A percentile compares a stretch with the other conserved stretches of the same genome.
phyloP scores from a whole-genome alignment of 2,888 invertebrate species.

The Selenia dentaria region DNA sequence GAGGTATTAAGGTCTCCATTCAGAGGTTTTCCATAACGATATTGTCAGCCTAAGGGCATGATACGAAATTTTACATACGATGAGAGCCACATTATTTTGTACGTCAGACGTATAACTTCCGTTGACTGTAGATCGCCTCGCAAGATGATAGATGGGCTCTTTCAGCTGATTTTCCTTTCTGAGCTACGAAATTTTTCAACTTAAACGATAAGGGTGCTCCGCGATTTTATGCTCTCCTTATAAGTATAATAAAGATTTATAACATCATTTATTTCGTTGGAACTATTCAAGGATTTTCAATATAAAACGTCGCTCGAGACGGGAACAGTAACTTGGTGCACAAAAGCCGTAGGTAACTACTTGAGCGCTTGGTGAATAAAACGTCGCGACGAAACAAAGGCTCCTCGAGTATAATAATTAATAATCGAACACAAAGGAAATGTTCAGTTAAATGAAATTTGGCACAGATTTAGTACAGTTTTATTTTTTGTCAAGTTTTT shows the following conservation, averaged over 20 bases:
- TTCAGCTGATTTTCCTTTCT: slow-evolving; percentile 66
- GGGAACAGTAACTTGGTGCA: slow-evolving; percentile 40
- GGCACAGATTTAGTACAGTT: slow-evolving; percentile 10
- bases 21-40: too few species aligned
- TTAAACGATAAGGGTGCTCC: slow-evolving; percentile 67
- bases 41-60: neutral
- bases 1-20: too few species aligned
- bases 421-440: slow-evolving; percentile 68
- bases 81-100: slow-evolving; percentile 59
- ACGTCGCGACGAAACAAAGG: slow-evolving; percentile 59
- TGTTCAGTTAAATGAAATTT: slow-evolving; percentile 45
- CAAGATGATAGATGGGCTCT: slow-evolving; percentile 67
- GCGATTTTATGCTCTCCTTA: slow-evolving; percentile 53
- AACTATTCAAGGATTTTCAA: slow-evolving; percentile 47
- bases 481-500: too few species aligned
- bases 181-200: slow-evolving; percentile 71
- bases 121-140: slow-evolving; percentile 53
- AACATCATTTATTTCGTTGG: slow-evolving; percentile 46
- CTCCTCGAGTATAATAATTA: slow-evolving; percentile 62
- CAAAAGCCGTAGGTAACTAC: slow-evolving; percentile 52
- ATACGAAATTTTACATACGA: slow-evolving; percentile 39
- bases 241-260: slow-evolving; percentile 68
- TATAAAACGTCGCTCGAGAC: slow-evolving; percentile 46
- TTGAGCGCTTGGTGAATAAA: slow-evolving; percentile 52
- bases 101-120: slow-evolving; percentile 63